Conservation (phyloP, 1,140 invertebrate species). For the Latrodectus geometricus region DNA sequence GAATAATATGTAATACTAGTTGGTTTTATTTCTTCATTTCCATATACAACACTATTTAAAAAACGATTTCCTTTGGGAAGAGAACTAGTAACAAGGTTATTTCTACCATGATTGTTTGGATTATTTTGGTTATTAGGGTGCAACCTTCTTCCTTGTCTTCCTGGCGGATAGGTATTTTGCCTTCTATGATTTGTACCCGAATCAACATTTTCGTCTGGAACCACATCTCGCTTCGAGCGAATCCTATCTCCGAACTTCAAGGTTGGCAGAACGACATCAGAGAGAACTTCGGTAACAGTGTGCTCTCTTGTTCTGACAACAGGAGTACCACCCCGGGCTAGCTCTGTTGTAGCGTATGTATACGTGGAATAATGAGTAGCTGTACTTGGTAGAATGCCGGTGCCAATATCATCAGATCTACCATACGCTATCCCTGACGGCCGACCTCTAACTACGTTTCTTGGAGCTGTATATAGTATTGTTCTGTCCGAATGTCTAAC, state of each 20-base stretch:
- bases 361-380: constrained; percentile 61
- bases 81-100: not conserved
- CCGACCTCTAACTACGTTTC: not conserved
- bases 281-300: constrained; percentile 71
- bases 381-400: constrained; percentile 17
- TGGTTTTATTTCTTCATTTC: constrained; percentile 27
- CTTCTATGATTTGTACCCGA: not conserved
- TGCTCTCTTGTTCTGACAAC: constrained; percentile 73
- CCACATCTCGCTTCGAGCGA: constrained; percentile 17
- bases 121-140: not conserved
- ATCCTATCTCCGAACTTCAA: constrained; percentile 54
- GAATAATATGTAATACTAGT: constrained; percentile 80
- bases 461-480: not conserved
- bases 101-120: not conserved
- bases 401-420: not conserved
- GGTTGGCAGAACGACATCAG: constrained; percentile 50
- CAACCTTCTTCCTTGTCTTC: constrained; percentile 28
- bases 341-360: constrained; percentile 83
- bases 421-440: not conserved
- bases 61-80: not conserved
- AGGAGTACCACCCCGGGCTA: constrained; percentile 41
- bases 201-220: not conserved
- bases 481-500: constrained; percentile 4
- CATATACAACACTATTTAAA: not conserved
- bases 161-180: constrained; percentile 23